These are phyloP conservation scores for Microplitis demolitor DNA, from an alignment of 1,140 invertebrate species.

Conservation along the genomic window DNA sequence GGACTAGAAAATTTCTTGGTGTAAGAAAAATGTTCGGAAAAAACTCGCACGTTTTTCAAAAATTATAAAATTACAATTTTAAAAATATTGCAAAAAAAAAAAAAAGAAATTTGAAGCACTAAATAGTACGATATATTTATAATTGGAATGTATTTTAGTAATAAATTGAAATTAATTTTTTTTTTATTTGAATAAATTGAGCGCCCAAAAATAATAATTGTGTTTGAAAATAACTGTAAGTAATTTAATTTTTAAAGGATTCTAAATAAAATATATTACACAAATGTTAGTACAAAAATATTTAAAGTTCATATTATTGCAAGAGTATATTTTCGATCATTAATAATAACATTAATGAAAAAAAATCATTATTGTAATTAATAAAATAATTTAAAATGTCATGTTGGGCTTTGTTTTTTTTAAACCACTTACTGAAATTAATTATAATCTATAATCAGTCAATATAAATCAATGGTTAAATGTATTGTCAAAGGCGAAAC, in stretches of 20 bases:
- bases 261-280: slow-evolving; percentile 1
- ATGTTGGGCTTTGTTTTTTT: not conserved
- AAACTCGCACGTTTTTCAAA: no score
- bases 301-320: slow-evolving; percentile 8
- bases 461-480: no score
- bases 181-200: no score
- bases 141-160: slow-evolving; percentile 25
- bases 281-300: slow-evolving; percentile 11
- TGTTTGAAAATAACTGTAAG: no score
- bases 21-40: no score
- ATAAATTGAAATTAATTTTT: slow-evolving; percentile 17
- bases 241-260: not conserved
- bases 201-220: no score
- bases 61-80: no score
- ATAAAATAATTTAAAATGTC: not conserved
- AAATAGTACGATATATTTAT: slow-evolving; percentile 11
- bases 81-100: no score
- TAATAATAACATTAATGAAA: not conserved
- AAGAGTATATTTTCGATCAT: slow-evolving; percentile 13
- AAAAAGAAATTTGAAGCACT: not conserved
- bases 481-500: no score
- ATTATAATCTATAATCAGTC: no score
- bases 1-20: no score
- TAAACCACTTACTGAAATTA: no score
- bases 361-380: not conserved